Evolutionary conservation across 1,140 invertebrate genomes (phyloP), one percentile per base, ranked within the genome.

Genomic region (Teleogryllus occipitalis): DNA sequence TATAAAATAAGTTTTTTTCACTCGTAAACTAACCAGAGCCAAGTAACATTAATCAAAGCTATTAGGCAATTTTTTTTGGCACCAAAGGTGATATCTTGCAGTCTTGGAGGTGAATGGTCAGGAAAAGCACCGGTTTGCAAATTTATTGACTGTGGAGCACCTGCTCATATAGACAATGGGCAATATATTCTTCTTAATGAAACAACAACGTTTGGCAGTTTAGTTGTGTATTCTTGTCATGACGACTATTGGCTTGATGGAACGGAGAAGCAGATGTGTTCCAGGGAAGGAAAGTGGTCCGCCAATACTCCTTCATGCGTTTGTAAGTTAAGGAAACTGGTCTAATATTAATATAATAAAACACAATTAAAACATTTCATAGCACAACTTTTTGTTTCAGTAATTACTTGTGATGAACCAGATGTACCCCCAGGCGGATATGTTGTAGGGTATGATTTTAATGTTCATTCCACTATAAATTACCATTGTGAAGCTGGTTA

Each of bases 401-500:
- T 97, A 81, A 96, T 97, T 73, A 92, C 92, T 2, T 98, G 96
- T 85, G 91, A 93, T n/a, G 93, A 95, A 81, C 96, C 96, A 0
- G 92, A 96, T 83, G 92, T 95, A 8, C 94, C 95, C 0, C 84
- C 91, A 0, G 95, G 94, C 73, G 93, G 94, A 39, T 95, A 91
- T 84, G 93, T 97, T 21, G 92, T 94, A 7, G 95, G 94, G 0
- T 94, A 95, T 83, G 94, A 95, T 82, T 93, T 96, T 82, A 95
- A 95, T 83, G 91, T 97, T 0, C 94, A 96, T 84, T 95, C 93
- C 0, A 90, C 89, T 12, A 94, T 98, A 22, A 91, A 93, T 82
- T 97, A 97, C 85, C 92, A 95, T 83, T 98, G 96, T 84, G 94
- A 97, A 83, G 87, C 90, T 0, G 96, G 96, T 0, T 92, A 96